These are phyloP conservation scores for Hypotaenidia philippensis DNA, from an alignment of 2,797 vertebrate genomes.

Conservation along the genomic window DNA sequence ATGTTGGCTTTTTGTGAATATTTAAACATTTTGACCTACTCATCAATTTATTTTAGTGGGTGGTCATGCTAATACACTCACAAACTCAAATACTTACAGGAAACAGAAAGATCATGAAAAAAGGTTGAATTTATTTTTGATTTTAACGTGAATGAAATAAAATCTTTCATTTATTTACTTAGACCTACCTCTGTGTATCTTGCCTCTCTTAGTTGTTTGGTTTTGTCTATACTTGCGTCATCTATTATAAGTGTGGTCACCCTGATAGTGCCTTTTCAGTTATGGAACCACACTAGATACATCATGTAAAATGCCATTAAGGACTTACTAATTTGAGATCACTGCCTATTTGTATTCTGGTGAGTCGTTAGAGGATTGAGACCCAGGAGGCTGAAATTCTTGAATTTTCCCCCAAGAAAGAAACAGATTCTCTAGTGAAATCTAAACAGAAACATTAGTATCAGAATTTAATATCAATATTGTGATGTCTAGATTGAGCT, in stretches of 20 bases:
- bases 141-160: background rate
- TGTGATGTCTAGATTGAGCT: conserved; percentile 60
- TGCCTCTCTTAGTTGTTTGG: background rate
- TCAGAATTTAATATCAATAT: conserved; percentile 75
- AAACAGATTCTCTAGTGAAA: conserved; percentile 70
- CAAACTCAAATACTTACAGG: background rate
- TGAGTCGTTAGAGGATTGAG: conserved; percentile 55
- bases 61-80: background rate
- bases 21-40: background rate
- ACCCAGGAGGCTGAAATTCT: conserved; percentile 56
- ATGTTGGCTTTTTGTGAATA: background rate
- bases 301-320: conserved; percentile 15
- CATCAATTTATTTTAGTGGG: background rate
- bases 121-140: background rate
- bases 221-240: background rate
- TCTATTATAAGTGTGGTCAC: background rate
- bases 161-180: background rate
- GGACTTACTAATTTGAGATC: conserved; percentile 46
- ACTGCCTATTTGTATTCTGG: conserved; percentile 48
- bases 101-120: background rate
- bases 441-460: conserved; percentile 71
- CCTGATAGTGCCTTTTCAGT: background rate
- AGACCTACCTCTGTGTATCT: background rate
- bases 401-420: conserved; percentile 39
- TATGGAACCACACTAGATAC: background rate